Conservation (phyloP, 2,797 vertebrate genomes). For the Spatula versicolor region DNA sequence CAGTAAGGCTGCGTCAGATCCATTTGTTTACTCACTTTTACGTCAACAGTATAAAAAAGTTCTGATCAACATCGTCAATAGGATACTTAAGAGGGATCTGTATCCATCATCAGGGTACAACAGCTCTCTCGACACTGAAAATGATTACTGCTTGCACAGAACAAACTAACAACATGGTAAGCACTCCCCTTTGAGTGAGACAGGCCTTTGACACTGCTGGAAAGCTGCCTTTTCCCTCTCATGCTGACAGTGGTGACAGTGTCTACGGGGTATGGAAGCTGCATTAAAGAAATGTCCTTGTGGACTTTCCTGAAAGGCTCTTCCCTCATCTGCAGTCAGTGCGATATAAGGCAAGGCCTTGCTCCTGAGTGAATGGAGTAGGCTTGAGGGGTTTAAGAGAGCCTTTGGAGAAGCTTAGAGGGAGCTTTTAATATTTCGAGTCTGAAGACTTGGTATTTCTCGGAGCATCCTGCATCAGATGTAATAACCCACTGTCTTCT, state of each 20-base stretch:
- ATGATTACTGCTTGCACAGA: slow-evolving; percentile 81
- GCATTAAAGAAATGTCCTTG: background rate
- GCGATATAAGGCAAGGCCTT: background rate
- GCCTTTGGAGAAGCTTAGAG: background rate
- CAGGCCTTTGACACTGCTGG: background rate
- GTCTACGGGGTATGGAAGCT: background rate
- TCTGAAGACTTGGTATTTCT: background rate
- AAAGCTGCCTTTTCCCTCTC: slow-evolving; percentile 23
- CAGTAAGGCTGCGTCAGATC: slow-evolving; percentile 83
- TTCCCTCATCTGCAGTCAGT: background rate
- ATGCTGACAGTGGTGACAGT: background rate
- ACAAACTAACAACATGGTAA: slow-evolving; percentile 75
- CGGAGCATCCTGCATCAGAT: fast-evolving
- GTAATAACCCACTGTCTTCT: background rate
- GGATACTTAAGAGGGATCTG: slow-evolving; percentile 76
- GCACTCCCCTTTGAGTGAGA: background rate
- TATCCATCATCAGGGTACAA: slow-evolving; percentile 79
- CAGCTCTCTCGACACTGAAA: slow-evolving; percentile 81
- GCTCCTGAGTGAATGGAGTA: background rate
- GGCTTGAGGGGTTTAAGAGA: background rate
- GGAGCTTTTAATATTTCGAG: background rate
- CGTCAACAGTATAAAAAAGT: slow-evolving; percentile 84
- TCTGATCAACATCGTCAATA: slow-evolving; percentile 77
- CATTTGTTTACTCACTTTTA: slow-evolving; percentile 84
- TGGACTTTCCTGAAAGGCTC: slow-evolving; percentile 19